Percentiles rank a stretch among this genome's conserved stretches.
phyloP scores from a whole-genome alignment of 2,888 invertebrate genomes.

The Amblyteles armatorius region DNA sequence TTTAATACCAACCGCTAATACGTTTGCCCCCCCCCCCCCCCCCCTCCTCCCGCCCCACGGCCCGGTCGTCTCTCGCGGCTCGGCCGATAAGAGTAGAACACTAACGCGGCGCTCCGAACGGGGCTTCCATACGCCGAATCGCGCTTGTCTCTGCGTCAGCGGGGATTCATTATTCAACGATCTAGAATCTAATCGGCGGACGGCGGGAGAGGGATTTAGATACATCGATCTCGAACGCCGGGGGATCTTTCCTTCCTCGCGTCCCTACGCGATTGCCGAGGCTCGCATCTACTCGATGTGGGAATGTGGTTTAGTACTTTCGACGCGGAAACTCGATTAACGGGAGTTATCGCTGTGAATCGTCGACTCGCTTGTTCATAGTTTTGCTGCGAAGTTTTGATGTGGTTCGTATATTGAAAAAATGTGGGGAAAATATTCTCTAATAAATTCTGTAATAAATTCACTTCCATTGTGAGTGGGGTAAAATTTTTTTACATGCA shows the following conservation, averaged over 20 bases:
- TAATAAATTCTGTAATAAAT: too few relatives aligned
- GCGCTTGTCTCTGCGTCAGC: slow-evolving; percentile 34
- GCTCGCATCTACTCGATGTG: neutral
- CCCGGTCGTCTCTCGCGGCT: slow-evolving; percentile 50
- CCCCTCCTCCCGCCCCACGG: too few relatives aligned
- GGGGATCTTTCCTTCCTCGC: slow-evolving; percentile 9
- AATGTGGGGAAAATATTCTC: too few relatives aligned
- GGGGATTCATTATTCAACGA: slow-evolving; percentile 54
- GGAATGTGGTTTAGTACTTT: slow-evolving; percentile 14
- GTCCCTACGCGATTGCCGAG: neutral
- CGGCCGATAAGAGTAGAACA: slow-evolving; percentile 73
- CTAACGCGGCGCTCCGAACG: neutral
- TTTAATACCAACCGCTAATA: slow-evolving; percentile 82
- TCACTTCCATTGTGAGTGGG: too few relatives aligned
- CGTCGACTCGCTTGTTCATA: neutral
- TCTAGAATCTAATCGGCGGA: slow-evolving; percentile 44
- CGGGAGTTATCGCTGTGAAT: neutral
- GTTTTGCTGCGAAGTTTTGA: neutral
- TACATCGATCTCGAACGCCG: slow-evolving; percentile 19
- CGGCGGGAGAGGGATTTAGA: slow-evolving; percentile 41
- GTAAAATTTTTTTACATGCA: too few relatives aligned
- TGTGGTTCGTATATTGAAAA: too few relatives aligned
- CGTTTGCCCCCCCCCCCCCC: slow-evolving; percentile 69
- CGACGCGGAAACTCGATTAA: slow-evolving; percentile 15
- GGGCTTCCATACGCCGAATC: slow-evolving; percentile 7